Evolutionary conservation across 2,113 vertebrate species (phyloP).

Genomic region (Indri indri): DNA sequence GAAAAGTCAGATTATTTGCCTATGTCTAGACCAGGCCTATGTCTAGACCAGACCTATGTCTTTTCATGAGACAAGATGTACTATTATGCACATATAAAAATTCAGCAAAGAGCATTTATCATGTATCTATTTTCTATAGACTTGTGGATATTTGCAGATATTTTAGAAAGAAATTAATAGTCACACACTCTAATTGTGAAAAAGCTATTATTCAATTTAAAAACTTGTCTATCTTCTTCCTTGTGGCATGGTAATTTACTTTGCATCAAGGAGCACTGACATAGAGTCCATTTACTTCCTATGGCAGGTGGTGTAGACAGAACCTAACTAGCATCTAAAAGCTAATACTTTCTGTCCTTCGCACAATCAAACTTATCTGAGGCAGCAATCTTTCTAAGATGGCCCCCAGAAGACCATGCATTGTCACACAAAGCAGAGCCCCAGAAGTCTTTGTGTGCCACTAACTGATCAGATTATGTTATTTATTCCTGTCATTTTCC

Average conservation of each 20-base stretch:
- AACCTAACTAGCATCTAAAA: neutral
- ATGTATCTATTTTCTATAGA: neutral
- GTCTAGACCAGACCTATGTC: no score
- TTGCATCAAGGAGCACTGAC: neutral
- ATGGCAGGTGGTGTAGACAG: neutral
- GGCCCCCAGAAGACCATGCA: neutral
- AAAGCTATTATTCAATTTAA: neutral
- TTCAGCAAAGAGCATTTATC: neutral
- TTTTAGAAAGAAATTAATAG: neutral
- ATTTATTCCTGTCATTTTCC: slow-evolving; percentile 66
- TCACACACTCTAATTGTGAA: neutral
- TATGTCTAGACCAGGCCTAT: neutral
- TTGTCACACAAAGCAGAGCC: slow-evolving; percentile 22
- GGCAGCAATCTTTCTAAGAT: neutral
- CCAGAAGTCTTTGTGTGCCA: slow-evolving; percentile 37
- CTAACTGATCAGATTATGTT: slow-evolving; percentile 57
- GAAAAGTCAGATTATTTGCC: neutral
- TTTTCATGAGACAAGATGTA: neutral
- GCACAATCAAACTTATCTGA: neutral
- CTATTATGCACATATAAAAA: neutral
- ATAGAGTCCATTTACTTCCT: neutral
- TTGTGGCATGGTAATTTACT: neutral
- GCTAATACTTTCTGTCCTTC: slow-evolving; percentile 24
- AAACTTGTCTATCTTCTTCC: neutral
- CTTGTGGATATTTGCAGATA: neutral